Percentiles rank a stretch among this genome's conserved stretches.
Evolutionary conservation across 2,888 invertebrate genomes (phyloP).

Genomic region (Hydrotaea diabolus): DNA sequence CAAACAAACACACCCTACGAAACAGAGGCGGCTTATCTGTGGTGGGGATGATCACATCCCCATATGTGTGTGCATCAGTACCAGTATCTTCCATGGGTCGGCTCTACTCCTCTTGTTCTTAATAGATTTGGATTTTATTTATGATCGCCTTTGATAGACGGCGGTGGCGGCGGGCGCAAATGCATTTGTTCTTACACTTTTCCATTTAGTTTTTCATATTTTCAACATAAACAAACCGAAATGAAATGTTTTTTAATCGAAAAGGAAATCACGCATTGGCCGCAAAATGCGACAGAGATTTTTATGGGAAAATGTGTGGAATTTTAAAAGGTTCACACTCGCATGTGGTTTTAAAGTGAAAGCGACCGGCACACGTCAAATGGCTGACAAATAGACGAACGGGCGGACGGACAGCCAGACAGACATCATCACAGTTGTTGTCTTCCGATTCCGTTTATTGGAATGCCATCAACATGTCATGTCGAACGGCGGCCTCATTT

Average conservation of each 20-base stretch:
- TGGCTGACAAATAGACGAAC: slow-evolving; percentile 51
- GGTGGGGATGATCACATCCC: slow-evolving; percentile 21
- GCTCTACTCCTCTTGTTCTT: slow-evolving; percentile 4
- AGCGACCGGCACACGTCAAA: slow-evolving; percentile 65
- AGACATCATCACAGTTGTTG: slow-evolving; percentile 45
- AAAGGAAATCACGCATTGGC: slow-evolving; percentile 32
- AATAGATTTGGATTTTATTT: slow-evolving; percentile 58
- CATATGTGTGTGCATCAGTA: slow-evolving; percentile 13
- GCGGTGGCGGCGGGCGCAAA: slow-evolving; percentile 44
- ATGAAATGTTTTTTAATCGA: slow-evolving; percentile 44
- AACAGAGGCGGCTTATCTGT: too few relatives aligned
- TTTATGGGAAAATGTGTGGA: slow-evolving; percentile 72
- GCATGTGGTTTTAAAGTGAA: slow-evolving; percentile 49
- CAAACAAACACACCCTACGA: too few relatives aligned
- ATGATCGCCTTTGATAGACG: slow-evolving; percentile 61
- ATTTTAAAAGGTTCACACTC: slow-evolving; percentile 77
- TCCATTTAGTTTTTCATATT: slow-evolving; percentile 54
- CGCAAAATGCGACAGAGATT: slow-evolving; percentile 38
- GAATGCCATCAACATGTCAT: neutral
- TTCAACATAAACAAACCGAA: slow-evolving; percentile 56
- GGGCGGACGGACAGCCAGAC: slow-evolving; percentile 5
- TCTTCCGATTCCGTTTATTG: slow-evolving; percentile 45
- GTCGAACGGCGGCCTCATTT: neutral
- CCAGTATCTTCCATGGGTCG: neutral
- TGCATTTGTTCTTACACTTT: slow-evolving; percentile 53